Percentiles rank a stretch among this genome's conserved stretches.
phyloP scores from a whole-genome alignment of 2,113 vertebrate genomes.

The Colistium nudipinnis region DNA sequence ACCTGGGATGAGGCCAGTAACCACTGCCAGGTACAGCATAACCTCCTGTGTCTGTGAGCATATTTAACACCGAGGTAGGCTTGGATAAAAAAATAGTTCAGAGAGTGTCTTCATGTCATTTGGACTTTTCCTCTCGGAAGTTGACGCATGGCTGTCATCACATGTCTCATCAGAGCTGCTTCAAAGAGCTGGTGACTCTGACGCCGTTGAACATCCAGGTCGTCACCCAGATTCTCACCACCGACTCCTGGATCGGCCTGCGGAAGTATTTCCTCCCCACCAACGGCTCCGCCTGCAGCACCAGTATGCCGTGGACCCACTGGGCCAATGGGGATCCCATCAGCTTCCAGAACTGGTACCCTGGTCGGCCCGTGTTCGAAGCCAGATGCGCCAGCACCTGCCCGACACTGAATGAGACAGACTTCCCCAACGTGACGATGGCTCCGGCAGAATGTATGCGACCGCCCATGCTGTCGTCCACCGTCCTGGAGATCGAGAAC shows the following conservation, averaged over 20 bases:
- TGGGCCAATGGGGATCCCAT: constrained; percentile 76
- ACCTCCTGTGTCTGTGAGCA: too few species aligned
- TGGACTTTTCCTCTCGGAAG: too few species aligned
- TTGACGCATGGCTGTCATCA: not conserved
- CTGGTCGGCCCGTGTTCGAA: constrained; percentile 65
- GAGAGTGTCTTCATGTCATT: too few species aligned
- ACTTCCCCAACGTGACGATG: not conserved
- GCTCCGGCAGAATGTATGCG: not conserved
- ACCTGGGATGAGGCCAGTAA: constrained; percentile 67
- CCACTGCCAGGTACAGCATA: constrained; percentile 56
- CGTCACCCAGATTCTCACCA: constrained; percentile 15
- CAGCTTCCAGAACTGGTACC: constrained; percentile 82
- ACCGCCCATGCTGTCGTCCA: not conserved
- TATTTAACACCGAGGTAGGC: too few species aligned
- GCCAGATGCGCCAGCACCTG: not conserved
- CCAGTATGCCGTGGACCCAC: constrained; percentile 54
- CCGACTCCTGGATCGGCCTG: constrained; percentile 75
- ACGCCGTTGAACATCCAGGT: constrained; percentile 45
- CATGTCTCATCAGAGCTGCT: constrained; percentile 61
- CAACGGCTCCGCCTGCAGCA: not conserved
- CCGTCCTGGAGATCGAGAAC: not conserved
- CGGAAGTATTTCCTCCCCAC: constrained; percentile 47
- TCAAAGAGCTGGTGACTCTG: constrained; percentile 71
- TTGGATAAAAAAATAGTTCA: too few species aligned
- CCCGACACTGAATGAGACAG: constrained; percentile 39